Evolutionary conservation across 1,140 invertebrate species (phyloP), one percentile per base, ranked within the genome.

Genomic region (Psix sp.): DNA sequence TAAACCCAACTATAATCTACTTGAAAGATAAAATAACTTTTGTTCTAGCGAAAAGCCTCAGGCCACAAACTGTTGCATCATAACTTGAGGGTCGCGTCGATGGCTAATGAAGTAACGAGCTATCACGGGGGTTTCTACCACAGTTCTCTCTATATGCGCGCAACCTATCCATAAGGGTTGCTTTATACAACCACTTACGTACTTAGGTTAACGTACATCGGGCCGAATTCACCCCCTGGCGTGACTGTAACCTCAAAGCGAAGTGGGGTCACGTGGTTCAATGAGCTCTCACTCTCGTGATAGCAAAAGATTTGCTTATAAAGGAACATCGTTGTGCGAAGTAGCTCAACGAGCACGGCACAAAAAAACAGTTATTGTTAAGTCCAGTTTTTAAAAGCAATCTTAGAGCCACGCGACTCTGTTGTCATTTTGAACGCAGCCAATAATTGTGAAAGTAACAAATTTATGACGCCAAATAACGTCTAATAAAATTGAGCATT

Each of bases 31-130:
- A 43, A 57, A 42, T 54, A 56, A 75, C 52, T 66, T 74, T 59
- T 70, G 38, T 67, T 74, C 59, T 54, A 29, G 46, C 11, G 17
- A 33, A 71, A 76, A 75, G 68, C 73, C 73, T 11, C 66, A 76
- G 74, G 79, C 78, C 77, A 70, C 82, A 84, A 87, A 85, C 83
- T 86, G 84, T 86, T 85, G 84, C 83, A 81, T 81, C 78, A 81
- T 80, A 81, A 82, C 65, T 80, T 63, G 33, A 71, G 67, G 57
- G 66, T 54, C 52, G 57, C 62, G 40, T 59, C 63, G 39, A 35
- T 70, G 67, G 71, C 77, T 83, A 84, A 84, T 83, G 81, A 84
- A 81, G 76, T 77, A 76, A 78, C 71, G 75, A 79, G 51, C 51
- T 70, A 38, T 45, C 36, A 54, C 31, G 67, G 57, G 60, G 72